phyloP scores from a whole-genome alignment of 2,797 vertebrate species.

The Enteromius treurensis region DNA sequence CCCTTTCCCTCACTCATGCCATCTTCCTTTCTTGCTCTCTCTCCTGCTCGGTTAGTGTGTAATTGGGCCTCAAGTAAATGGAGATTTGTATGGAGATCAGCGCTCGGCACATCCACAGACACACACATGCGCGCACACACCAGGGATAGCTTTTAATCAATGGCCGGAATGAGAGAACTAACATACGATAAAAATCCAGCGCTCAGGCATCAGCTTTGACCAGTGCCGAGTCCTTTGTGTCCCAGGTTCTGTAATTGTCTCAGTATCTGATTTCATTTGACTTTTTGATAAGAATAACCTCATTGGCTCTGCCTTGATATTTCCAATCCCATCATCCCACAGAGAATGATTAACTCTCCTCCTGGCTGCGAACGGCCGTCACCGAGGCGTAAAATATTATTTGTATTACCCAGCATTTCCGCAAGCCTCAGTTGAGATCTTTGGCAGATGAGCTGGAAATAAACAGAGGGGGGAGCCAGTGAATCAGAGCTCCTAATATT shows the following conservation, averaged over 20 bases:
- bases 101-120: conserved; percentile 1
- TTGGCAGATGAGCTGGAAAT: conserved; percentile 40
- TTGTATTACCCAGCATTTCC: conserved; percentile 37
- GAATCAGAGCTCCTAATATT: conserved; percentile 49
- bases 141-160: conserved; percentile 72
- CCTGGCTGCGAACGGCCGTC: conserved; percentile 53
- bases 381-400: conserved; percentile 62
- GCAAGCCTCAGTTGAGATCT: conserved; percentile 35
- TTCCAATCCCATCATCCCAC: conserved; percentile 70
- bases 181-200: conserved; percentile 69
- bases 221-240: conserved; percentile 62
- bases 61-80: conserved; percentile 77
- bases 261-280: conserved; percentile 76
- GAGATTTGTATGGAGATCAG: conserved; percentile 69
- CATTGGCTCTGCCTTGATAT: conserved; percentile 70
- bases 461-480: conserved; percentile 37
- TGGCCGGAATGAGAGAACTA: conserved; percentile 65
- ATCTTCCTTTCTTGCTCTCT: conserved; percentile 38
- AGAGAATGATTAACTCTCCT: conserved; percentile 68
- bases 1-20: conserved; percentile 52
- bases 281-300: conserved; percentile 74
- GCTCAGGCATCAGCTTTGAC: conserved; percentile 42
- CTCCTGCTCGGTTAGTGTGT: conserved; percentile 49
- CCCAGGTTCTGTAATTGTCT: conserved; percentile 70
- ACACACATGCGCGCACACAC: conserved; percentile 27